A percentile compares a stretch with the other conserved stretches of the same genome.
These are phyloP conservation scores for Thymallus thymallus DNA, from an alignment of 2,113 vertebrate genomes.

Conservation along the genomic window DNA sequence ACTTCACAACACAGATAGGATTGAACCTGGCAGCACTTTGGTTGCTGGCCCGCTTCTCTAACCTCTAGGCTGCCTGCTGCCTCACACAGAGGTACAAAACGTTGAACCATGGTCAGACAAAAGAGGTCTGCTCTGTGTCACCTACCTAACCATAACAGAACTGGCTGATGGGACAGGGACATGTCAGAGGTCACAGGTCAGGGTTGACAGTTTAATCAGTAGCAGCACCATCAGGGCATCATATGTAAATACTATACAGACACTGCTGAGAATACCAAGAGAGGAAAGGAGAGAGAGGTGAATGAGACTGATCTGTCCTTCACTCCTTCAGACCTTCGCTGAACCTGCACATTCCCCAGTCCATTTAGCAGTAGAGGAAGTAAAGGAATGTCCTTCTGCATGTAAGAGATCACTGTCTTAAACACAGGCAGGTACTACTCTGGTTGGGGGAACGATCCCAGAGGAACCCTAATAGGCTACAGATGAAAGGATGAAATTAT, in stretches of 20 bases:
- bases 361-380: constrained; percentile 49
- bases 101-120: not conserved
- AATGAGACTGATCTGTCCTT: constrained; percentile 33
- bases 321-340: constrained; percentile 34
- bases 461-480: constrained; percentile 27
- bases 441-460: constrained; percentile 52
- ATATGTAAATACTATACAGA: not conserved
- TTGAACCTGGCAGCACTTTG: too few species aligned
- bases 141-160: not conserved
- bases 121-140: constrained; percentile 30
- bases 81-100: not conserved
- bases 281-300: not conserved
- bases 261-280: not conserved
- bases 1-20: too few species aligned
- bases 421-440: constrained; percentile 31
- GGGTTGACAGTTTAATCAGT: constrained; percentile 21
- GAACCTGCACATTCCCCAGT: constrained; percentile 62
- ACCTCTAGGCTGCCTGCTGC: too few species aligned
- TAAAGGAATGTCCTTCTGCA: constrained; percentile 58
- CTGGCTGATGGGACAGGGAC: not conserved
- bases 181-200: constrained; percentile 19
- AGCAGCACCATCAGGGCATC: not conserved
- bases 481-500: constrained; percentile 49
- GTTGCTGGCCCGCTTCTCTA: too few species aligned
- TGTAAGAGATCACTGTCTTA: constrained; percentile 61